These are phyloP conservation scores for Nothura maculosa DNA, from an alignment of 2,797 vertebrate genomes.

Conservation along the genomic window DNA sequence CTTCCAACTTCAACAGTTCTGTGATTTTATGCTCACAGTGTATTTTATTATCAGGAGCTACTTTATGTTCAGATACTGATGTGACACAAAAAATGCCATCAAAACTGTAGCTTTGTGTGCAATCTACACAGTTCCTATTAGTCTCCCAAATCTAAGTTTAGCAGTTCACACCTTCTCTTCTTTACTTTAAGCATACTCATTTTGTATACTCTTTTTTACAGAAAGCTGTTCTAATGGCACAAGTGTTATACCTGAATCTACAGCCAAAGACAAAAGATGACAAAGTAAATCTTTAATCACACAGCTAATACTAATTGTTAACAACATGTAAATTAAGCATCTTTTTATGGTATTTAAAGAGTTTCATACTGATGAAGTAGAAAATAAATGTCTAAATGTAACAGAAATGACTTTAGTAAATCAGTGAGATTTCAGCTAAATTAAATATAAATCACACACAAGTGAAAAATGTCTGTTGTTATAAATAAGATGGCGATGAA, in stretches of 20 bases:
- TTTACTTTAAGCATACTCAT: not conserved
- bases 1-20: too few species aligned
- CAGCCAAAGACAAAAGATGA: not conserved
- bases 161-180: fast-evolving
- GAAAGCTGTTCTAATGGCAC: not conserved
- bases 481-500: not conserved
- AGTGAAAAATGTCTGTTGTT: not conserved
- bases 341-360: not conserved
- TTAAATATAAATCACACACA: not conserved
- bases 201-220: not conserved
- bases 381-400: not conserved
- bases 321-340: not conserved
- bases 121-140: not conserved
- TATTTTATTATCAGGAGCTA: not conserved
- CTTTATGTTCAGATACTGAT: not conserved
- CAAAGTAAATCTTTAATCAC: not conserved
- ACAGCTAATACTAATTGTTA: not conserved
- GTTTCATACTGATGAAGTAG: not conserved
- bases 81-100: not conserved
- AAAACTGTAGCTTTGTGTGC: not conserved
- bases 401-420: not conserved
- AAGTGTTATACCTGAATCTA: not conserved
- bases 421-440: not conserved
- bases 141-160: not conserved
- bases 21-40: not conserved